Evolutionary conservation across 2,888 invertebrate genomes (phyloP), one percentile per base, ranked within the genome.

Genomic region (Epinotia bilunana): DNA sequence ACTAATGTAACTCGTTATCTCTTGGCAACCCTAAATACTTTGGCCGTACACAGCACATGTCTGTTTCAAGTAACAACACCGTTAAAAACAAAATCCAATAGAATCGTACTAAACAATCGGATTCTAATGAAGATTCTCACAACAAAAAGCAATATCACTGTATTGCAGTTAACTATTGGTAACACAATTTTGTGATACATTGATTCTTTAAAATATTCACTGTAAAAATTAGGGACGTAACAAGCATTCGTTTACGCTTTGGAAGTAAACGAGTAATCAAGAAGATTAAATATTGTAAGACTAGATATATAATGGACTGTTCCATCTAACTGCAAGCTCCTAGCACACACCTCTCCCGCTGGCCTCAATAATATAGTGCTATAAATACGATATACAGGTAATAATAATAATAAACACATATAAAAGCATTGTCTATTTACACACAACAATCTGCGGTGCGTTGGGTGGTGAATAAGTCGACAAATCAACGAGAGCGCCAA

Each of bases 271-370:
- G 20, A 64, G 33, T 58, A 73, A 63, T 46, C 69, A 58, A 53
- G 49, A 74, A 23, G 49, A 49, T 57, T 65, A 64, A 71, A 62
- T 62, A 62, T 68, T 53, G 49, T 23, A 71, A 62, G 75, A 75
- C 75, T 75, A 75, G 75, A 75, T 43, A 71, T 53, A 62, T 33
- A 62, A 60, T 33, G 28, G 61, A 71, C 55, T 68, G 60, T 61
- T 55, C 60, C 62, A 57, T 28, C 74, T 53, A 46, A 43, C 65
- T n/a, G 61, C 71, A 61, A 72, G 71, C 65, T 58, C 16, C 69
- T 53, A 53, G 63, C 69, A 58, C 33, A 57, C 74, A 18, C 49
- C 70, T 28, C 18, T 65, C n/a, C 58, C 63, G 62, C 63, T 46
- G 46, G 43, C 58, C 33, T 64, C 33, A 53, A 65, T 39, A 58